Evolutionary conservation across 2,797 vertebrate species (phyloP).

Genomic region (Zalophus californianus): DNA sequence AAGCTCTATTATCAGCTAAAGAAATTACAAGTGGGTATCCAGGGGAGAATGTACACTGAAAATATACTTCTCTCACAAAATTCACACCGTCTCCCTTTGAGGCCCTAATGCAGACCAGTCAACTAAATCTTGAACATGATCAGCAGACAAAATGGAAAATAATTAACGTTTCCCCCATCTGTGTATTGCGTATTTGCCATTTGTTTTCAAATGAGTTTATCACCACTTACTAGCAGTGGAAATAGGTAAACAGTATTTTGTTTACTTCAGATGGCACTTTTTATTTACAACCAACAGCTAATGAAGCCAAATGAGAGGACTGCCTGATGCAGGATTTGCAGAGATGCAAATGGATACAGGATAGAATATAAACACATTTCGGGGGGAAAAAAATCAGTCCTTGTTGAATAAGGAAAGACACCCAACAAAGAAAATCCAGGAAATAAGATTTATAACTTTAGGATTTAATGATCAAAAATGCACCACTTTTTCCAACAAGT

Average conservation of each 20-base stretch:
- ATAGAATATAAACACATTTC: neutral
- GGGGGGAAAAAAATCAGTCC: neutral
- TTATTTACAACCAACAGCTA: constrained; percentile 64
- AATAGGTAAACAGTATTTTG: constrained; percentile 68
- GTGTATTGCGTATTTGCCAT: constrained; percentile 8
- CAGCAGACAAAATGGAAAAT: constrained; percentile 56
- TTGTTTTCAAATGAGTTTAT: constrained; percentile 74
- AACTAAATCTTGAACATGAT: constrained; percentile 42
- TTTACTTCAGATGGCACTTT: constrained; percentile 72
- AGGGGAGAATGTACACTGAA: constrained; percentile 54
- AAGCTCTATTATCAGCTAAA: constrained; percentile 60
- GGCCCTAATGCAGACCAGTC: constrained; percentile 41
- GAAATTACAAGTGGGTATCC: constrained; percentile 35
- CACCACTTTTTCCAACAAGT: constrained; percentile 72
- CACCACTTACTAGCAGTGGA: constrained; percentile 63
- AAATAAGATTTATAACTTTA: constrained; percentile 71
- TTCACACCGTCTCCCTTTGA: constrained; percentile 59
- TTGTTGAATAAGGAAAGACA: constrained; percentile 38
- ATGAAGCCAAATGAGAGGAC: constrained; percentile 66
- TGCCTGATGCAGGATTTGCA: neutral
- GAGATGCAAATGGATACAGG: neutral
- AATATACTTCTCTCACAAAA: constrained; percentile 59
- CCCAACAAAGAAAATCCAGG: constrained; percentile 63
- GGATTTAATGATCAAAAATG: constrained; percentile 67
- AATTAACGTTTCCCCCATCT: constrained; percentile 64